A percentile compares a stretch with the other conserved stretches of the same genome.
These are phyloP conservation scores for Mobula birostris DNA, from an alignment of 2,113 vertebrate species.

Conservation along the genomic window DNA sequence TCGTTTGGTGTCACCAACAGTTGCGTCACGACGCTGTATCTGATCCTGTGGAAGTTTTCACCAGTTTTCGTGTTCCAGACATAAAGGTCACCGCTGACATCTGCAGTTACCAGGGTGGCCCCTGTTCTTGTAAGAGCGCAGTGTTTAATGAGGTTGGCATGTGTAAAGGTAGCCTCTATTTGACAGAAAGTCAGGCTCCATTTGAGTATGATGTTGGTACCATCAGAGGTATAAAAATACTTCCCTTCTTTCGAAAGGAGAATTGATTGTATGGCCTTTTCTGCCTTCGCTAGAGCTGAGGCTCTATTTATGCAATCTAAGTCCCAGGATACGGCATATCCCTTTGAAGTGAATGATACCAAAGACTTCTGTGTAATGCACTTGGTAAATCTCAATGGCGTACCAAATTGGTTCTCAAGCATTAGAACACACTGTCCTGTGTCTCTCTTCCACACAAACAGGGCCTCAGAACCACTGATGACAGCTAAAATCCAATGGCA, in stretches of 20 bases:
- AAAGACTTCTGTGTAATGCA: conserved; percentile 42
- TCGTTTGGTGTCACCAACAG: conserved; percentile 57
- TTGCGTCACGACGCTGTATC: conserved; percentile 46
- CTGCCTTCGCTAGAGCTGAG: conserved; percentile 50
- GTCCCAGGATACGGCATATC: conserved; percentile 56
- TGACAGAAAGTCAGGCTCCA: conserved; percentile 50
- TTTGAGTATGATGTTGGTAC: conserved; percentile 55
- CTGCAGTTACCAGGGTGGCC: conserved; percentile 52
- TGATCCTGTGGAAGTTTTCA: conserved; percentile 54
- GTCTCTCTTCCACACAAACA: conserved; percentile 58
- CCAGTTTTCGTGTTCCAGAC: conserved; percentile 58
- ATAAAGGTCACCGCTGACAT: conserved; percentile 54
- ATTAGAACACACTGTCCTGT: conserved; percentile 61
- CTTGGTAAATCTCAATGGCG: conserved; percentile 48
- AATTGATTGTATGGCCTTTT: conserved; percentile 46
- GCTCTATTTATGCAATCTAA: conserved; percentile 51
- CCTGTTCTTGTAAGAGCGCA: conserved; percentile 50
- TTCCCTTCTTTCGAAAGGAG: conserved; percentile 45
- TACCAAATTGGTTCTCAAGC: conserved; percentile 45
- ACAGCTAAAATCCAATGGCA: conserved; percentile 57
- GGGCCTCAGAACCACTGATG: conserved; percentile 46
- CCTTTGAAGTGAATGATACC: conserved; percentile 46
- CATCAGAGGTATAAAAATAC: conserved; percentile 58
- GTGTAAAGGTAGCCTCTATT: conserved; percentile 50
- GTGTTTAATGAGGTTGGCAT: conserved; percentile 51